Evolutionary conservation across 2,888 invertebrate genomes (phyloP).

Genomic region (Nipponacmea schrenckii): DNA sequence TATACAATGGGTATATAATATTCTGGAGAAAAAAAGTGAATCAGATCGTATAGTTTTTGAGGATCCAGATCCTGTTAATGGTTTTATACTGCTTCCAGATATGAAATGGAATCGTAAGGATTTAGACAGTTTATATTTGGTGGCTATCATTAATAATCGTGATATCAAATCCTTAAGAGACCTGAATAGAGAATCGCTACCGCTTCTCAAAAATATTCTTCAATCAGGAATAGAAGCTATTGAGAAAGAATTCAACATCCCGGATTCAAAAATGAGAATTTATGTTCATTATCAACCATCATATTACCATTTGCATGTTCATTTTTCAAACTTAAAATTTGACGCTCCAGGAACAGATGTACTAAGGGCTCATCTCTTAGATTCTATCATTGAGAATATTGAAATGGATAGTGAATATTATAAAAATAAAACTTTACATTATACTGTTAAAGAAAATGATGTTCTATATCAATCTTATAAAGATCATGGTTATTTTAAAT

Average conservation of each 20-base stretch:
- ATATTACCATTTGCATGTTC: conserved; percentile 95
- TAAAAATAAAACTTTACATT: conserved; percentile 82
- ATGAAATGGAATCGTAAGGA: conserved; percentile 92
- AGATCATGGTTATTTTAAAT: conserved; percentile 40
- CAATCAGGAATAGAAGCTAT: conserved; percentile 82
- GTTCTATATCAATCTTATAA: conserved; percentile 72
- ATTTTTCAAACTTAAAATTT: conserved; percentile 78
- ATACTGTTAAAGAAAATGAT: conserved; percentile 81
- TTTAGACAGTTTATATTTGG: conserved; percentile 82
- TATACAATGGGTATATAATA: conserved; percentile 96
- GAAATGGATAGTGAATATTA: conserved; percentile 86
- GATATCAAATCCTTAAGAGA: conserved; percentile 87
- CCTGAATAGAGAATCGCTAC: conserved; percentile 80
- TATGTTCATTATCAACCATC: conserved; percentile 97
- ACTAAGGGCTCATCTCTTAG: conserved; percentile 87
- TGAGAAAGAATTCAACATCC: conserved; percentile 79
- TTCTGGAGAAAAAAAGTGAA: conserved; percentile 91
- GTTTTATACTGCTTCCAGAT: conserved; percentile 86
- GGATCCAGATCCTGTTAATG: conserved; percentile 77
- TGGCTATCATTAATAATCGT: conserved; percentile 81
- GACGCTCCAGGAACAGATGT: conserved; percentile 77
- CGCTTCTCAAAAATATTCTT: conserved; percentile 83
- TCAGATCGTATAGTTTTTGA: conserved; percentile 86
- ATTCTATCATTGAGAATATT: conserved; percentile 90
- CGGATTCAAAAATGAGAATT: conserved; percentile 76